These are phyloP conservation scores for Calosoma granatense DNA, from an alignment of 1,140 invertebrate species.

Conservation along the genomic window DNA sequence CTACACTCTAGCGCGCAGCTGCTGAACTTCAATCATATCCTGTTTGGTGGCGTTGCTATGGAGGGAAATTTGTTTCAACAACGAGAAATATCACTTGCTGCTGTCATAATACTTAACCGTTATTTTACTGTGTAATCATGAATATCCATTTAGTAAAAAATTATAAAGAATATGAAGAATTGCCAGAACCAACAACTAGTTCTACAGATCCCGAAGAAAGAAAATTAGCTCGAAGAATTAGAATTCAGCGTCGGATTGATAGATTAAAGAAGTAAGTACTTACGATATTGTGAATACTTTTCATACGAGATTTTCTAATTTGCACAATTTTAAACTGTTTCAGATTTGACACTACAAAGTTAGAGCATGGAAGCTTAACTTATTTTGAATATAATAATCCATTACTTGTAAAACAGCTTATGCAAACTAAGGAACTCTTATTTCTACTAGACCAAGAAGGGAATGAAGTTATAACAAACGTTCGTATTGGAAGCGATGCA, in stretches of 20 bases:
- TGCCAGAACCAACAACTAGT: constrained; percentile 22
- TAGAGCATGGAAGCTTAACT: background rate
- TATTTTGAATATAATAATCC: constrained; percentile 30
- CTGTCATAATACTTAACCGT: too few relatives aligned
- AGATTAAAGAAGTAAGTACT: constrained; percentile 41
- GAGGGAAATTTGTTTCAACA: background rate
- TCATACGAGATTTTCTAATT: constrained; percentile 1
- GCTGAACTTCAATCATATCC: background rate
- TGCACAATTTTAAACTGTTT: constrained; percentile 8
- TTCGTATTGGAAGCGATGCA: constrained; percentile 60
- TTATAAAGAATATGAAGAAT: constrained; percentile 12
- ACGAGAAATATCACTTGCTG: too few relatives aligned
- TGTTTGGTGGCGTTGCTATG: constrained; percentile 12
- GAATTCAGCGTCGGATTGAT: constrained; percentile 47
- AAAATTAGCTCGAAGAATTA: constrained; percentile 47
- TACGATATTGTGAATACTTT: constrained; percentile 10
- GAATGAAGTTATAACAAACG: constrained; percentile 59
- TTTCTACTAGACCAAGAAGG: constrained; percentile 52
- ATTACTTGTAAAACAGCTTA: constrained; percentile 46
- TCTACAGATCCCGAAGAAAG: constrained; percentile 46
- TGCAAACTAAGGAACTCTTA: constrained; percentile 44
- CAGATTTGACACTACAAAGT: background rate
- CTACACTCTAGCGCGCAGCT: background rate
- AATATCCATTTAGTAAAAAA: too few relatives aligned
- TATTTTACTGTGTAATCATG: too few relatives aligned